Percentiles rank a stretch among this genome's conserved stretches.
These are phyloP conservation scores for Etheostoma nigrum DNA, from an alignment of 2,797 vertebrate species.

Conservation along the genomic window DNA sequence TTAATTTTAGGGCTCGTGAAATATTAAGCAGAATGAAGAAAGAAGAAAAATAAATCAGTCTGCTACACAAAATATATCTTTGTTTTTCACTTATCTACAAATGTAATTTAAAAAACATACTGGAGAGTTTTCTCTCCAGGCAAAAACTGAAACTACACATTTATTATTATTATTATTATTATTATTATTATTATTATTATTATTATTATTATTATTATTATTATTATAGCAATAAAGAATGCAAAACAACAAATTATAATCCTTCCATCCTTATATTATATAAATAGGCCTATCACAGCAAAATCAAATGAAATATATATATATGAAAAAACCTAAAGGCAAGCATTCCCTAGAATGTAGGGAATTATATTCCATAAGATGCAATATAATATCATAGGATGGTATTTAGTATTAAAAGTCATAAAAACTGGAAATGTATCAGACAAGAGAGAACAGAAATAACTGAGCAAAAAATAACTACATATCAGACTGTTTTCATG, in stretches of 20 bases:
- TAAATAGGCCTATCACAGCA: background rate
- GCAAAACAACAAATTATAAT: background rate
- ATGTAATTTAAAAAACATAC: no score
- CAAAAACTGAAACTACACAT: no score
- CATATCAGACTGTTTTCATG: slow-evolving; percentile 38
- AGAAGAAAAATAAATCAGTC: no score
- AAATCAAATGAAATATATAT: background rate
- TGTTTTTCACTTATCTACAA: no score
- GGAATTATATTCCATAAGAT: background rate
- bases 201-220: no score
- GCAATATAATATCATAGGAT: background rate
- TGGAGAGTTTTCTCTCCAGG: no score
- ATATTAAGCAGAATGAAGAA: no score
- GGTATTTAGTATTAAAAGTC: background rate
- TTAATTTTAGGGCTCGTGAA: no score
- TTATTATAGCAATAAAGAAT: no score
- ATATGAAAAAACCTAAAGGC: background rate
- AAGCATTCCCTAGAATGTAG: background rate
- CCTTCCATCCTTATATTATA: background rate
- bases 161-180: no score
- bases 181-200: no score
- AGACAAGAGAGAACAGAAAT: slow-evolving; percentile 38
- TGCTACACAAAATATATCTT: no score
- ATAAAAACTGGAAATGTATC: slow-evolving; percentile 2
- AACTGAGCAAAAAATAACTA: slow-evolving; percentile 30